Conservation (phyloP, 2,113 vertebrate species). For the Agapornis roseicollis region DNA sequence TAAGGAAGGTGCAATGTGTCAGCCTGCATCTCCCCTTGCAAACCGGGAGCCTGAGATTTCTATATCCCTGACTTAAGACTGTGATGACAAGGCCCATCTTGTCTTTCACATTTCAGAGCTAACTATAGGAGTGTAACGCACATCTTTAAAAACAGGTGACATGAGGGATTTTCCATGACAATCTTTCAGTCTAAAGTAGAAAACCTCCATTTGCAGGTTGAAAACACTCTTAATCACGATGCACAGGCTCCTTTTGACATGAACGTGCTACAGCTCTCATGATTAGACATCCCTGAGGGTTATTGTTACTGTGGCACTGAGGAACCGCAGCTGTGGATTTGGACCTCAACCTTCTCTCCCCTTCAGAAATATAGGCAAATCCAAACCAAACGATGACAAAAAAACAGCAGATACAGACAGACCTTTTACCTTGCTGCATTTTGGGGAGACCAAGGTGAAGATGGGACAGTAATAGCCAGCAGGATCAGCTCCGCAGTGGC, state of each 20-base stretch:
- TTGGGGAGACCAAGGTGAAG: not conserved
- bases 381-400: not conserved
- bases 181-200: constrained; percentile 24
- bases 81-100: constrained; percentile 7
- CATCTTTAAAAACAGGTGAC: not conserved
- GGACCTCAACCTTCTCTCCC: not conserved
- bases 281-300: not conserved
- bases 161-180: constrained; percentile 11
- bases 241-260: not conserved
- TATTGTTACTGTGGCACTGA: not conserved
- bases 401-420: not conserved
- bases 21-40: not conserved
- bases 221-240: not conserved
- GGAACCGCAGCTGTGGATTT: not conserved
- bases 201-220: not conserved
- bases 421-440: not conserved
- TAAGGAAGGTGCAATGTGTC: not conserved
- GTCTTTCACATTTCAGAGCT: not conserved
- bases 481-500: not conserved
- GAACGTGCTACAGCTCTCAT: not conserved
- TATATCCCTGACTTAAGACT: not conserved
- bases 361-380: not conserved
- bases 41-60: not conserved
- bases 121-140: not conserved
- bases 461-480: not conserved